A percentile compares a stretch with the other conserved stretches of the same genome.
phyloP scores from a whole-genome alignment of 1,140 invertebrate genomes.

The Drosophila prosaltans region DNA sequence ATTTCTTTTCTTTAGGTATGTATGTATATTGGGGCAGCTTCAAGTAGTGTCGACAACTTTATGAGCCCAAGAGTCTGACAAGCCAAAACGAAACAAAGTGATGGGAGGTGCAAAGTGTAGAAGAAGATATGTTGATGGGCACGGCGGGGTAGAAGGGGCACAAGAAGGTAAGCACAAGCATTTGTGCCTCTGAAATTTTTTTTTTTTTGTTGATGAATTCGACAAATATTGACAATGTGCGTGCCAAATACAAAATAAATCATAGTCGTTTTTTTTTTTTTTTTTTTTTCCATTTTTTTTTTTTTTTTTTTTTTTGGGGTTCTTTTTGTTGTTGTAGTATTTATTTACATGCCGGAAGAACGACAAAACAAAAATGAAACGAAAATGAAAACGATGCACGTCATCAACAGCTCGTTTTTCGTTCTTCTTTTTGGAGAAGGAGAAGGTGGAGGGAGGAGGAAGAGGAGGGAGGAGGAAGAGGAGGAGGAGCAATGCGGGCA shows the following conservation, averaged over 20 bases:
- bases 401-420: constrained; percentile 70
- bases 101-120: constrained; percentile 2
- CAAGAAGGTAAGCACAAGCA: not conserved
- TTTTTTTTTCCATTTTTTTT: constrained; percentile 60
- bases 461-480: no score
- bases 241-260: constrained; percentile 79
- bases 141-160: not conserved
- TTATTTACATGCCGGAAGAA: constrained; percentile 81
- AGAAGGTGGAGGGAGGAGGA: no score
- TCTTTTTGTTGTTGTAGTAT: constrained; percentile 55
- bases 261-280: constrained; percentile 74
- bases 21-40: constrained; percentile 32
- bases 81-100: constrained; percentile 7
- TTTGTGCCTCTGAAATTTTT: constrained; percentile 38
- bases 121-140: not conserved
- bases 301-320: constrained; percentile 41
- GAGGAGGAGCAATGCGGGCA: no score
- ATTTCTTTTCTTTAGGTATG: constrained; percentile 50
- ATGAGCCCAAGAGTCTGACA: constrained; percentile 39
- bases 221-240: constrained; percentile 79
- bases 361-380: constrained; percentile 46
- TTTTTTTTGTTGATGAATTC: constrained; percentile 68
- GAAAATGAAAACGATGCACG: constrained; percentile 61
- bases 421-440: not conserved
- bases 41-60: constrained; percentile 70